Evolutionary conservation across 2,888 invertebrate species (phyloP), one percentile per base, ranked within the genome.

Genomic region (Parnassius orleans): DNA sequence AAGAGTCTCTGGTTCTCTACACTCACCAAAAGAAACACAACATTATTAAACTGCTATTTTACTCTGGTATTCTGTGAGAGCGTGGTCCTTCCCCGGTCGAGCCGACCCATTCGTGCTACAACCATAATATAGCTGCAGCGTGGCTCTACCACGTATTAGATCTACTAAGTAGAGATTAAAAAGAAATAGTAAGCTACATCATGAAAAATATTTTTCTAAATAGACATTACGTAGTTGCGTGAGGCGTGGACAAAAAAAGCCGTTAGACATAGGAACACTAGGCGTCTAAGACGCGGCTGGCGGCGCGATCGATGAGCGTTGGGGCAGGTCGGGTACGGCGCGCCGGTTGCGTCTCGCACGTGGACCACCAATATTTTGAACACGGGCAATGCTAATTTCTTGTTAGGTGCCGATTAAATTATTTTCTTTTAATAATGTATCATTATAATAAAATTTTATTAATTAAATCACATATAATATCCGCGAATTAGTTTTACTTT

Each of bases 271-370:
- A 67, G 57, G 68, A 65, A 57, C 72, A 74, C 69, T 78, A 77
- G 73, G 69, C 71, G 61, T 73, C 74, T 71, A 75, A 72, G 73
- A 53, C 56, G 55, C 33, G 76, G 77, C 78, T 74, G 79, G 73
- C 81, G 79, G 77, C 63, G 72, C 84, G 84, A 87, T 86, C 87
- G 87, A 89, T 88, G 78, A 75, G 72, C 72, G 80, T 89, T 90
- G 81, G 75, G 90, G 88, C 81, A 90, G 90, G 90, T 90, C 90
- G 80, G 77, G 83, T 54, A 66, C 70, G 61, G 52, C 59, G 74
- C 76, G 69, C 60, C 70, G 73, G 12, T 54, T 70, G 70, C 71
- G 69, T 70, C 72, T 69, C 67, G 64, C 71, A 74, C 72, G 72
- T 70, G 72, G 64, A 53, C 50, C 60, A 57, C 61, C 57, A 12